phyloP scores from a whole-genome alignment of 2,113 vertebrate species.

The Halichoeres trimaculatus region DNA sequence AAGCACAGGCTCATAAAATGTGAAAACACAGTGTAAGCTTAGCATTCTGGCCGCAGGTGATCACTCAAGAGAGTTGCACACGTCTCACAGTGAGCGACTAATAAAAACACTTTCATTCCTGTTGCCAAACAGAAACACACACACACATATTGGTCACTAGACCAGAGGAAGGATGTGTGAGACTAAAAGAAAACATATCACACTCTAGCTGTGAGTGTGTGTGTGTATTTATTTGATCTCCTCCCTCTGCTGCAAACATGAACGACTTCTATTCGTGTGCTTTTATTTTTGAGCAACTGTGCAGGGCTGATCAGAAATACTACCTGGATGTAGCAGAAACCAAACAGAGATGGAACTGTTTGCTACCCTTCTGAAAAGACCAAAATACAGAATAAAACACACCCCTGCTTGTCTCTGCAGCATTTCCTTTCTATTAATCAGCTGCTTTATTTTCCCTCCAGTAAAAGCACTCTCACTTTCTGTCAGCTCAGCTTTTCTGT shows the following conservation, averaged over 20 bases:
- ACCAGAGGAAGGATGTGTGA: conserved; percentile 2
- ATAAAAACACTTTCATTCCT: background rate
- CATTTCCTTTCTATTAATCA: conserved; percentile 32
- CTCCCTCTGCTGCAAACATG: background rate
- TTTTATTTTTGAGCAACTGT: conserved; percentile 36
- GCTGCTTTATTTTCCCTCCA: conserved; percentile 25
- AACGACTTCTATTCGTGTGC: conserved; percentile 19
- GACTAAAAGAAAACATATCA: background rate
- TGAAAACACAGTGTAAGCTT: conserved; percentile 24
- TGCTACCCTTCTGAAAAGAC: background rate
- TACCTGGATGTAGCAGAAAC: conserved; percentile 25
- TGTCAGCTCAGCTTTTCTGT: conserved; percentile 33
- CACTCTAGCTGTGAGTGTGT: background rate
- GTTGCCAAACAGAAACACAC: conserved; percentile 3
- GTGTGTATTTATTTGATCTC: conserved; percentile 7
- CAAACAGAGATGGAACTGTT: conserved; percentile 5
- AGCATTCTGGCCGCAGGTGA: conserved; percentile 12
- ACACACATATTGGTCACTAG: background rate
- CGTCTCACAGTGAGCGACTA: conserved; percentile 1
- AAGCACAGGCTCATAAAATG: conserved; percentile 33
- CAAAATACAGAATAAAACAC: background rate
- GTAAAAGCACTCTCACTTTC: conserved; percentile 18
- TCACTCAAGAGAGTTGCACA: conserved; percentile 1
- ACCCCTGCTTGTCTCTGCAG: background rate
- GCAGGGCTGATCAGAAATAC: conserved; percentile 29